Evolutionary conservation across 2,797 vertebrate species (phyloP).

Genomic region (Nasua narica): DNA sequence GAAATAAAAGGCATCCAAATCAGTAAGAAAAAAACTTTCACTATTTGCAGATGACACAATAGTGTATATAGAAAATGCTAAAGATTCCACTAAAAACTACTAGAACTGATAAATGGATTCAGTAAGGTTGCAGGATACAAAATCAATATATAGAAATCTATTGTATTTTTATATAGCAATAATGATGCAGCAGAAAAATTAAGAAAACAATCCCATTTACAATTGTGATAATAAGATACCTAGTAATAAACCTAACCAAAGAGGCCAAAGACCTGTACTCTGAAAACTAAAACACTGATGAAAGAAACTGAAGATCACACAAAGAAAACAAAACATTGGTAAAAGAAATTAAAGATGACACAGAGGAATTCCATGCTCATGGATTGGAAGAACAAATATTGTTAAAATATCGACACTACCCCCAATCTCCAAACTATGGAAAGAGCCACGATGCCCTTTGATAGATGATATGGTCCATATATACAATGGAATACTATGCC

Average conservation of each 20-base stretch:
- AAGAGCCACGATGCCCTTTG: no score
- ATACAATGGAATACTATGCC: no score
- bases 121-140: neutral
- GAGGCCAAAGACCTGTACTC: neutral
- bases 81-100: neutral
- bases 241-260: neutral
- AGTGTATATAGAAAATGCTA: neutral
- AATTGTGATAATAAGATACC: neutral
- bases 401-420: neutral
- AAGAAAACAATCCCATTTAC: neutral
- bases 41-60: neutral
- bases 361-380: no score
- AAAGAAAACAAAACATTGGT: neutral
- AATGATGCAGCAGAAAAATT: neutral
- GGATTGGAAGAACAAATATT: no score
- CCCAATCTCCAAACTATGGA: no score
- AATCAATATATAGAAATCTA: neutral
- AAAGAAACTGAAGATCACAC: neutral
- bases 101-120: neutral
- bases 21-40: neutral
- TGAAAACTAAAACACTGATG: neutral
- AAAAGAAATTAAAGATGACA: no score
- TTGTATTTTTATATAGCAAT: neutral
- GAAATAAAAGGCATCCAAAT: neutral
- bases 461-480: no score